Evolutionary conservation across 2,797 vertebrate species (phyloP), one percentile per base, ranked within the genome.

Genomic region (Loriculus beryllinus): DNA sequence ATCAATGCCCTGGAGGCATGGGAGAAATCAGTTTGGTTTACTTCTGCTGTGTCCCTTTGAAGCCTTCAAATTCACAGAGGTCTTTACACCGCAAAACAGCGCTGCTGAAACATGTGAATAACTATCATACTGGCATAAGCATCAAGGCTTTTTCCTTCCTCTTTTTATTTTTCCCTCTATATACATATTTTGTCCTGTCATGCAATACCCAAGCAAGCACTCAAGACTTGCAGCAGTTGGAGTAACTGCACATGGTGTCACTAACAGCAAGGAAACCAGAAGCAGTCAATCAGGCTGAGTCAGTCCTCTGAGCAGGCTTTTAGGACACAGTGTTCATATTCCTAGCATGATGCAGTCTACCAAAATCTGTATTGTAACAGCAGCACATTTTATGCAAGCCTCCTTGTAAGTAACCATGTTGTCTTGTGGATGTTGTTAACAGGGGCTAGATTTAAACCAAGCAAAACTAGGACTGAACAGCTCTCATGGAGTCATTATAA

Each of bases 1-100:
- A 94, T 93, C 95, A 92, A 68, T 91, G 79, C 71, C 79, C 76
- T n/a, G 35, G 65, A 85, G 93, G n/a, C n/a, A 64, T 14, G 9
- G 68, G 75, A 56, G 69, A 87, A 95, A 96, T 71, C 75, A 84
- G 64, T 77, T 90, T 77, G 65, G 85, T 47, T 86, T 65, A 64
- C 21, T 80, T 91, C 95, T 89, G 80, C 86, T 86, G 71, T 40
- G 56, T 91, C 71, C 42, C 31, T 76, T 69, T 68, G 88, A 84
- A 94, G 42, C 45, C 29, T 92, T 56, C 63, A 87, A 79, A 94
- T 88, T 84, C 42, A 51, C 86, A 86, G 74, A 48, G 45, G 47
- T 35, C 37, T 92, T 67, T 68, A 68, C 9, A 3, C 71, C 75
- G 40, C 93, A 71, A 59, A 82, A 18, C 60, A 77, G 35, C 82